Evolutionary conservation across 2,113 vertebrate genomes (phyloP), one percentile per base, ranked within the genome.

Genomic region (Sinocyclocheilus anophthalmus): DNA sequence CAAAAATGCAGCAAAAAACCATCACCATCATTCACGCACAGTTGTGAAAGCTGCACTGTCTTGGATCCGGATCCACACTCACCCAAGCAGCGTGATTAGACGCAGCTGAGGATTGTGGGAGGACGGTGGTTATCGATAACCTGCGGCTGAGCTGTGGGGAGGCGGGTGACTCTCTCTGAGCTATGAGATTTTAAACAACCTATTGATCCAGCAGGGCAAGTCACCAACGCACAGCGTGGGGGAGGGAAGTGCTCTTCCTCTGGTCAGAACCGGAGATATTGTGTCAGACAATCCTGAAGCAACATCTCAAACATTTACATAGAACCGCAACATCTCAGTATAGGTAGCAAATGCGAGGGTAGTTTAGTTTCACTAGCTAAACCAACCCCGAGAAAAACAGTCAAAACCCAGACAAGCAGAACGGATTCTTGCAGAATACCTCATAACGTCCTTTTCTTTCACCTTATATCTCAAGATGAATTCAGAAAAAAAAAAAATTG

Each of bases 171-270:
- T 48, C 48, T 48, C 45, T 86, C 79, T 48, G 53, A 84, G 70
- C 79, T 85, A 73, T 88, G 50, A 81, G 77, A 86, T 87, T 90
- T 89, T 87, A 90, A 91, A 91, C 88, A 83, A 83, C 79, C 63
- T 90, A 92, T 93, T 89, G 91, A 93, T 92, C 85, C 77, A 53
- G 37, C 78, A 81, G 81, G 83, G 89, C 89, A 85, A 76, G 76
- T 78, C 75, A 86, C 57, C 48, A n/a, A 63, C 26, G 22, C 65
- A 37, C 73, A 63, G 50, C 53, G 7, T 80, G 55, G 55, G 59
- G 57, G 76, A 13, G 65, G 80, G 33, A 14, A 50, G 42, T 12
- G 30, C n/a, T n/a, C 50, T 48, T 59, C 2, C 20, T 77, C 78
- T 77, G 26, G 10, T 33, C 78, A 87, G 72, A 24, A 59, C 63